Percentiles rank a stretch among this genome's conserved stretches.
Conservation (phyloP, 2,888 invertebrate genomes). For the Microchrysa polita region DNA sequence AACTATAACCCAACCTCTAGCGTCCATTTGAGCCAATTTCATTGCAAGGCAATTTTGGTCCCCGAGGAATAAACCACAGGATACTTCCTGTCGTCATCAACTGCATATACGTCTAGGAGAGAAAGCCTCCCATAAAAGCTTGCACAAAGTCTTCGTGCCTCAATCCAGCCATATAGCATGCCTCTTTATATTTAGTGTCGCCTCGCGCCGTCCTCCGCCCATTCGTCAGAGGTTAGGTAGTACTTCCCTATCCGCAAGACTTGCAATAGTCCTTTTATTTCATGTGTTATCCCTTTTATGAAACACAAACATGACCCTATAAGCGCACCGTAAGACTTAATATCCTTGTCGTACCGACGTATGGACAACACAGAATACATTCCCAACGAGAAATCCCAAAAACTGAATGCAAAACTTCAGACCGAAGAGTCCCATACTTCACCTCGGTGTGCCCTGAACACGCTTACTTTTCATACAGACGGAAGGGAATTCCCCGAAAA, state of each 20-base stretch:
- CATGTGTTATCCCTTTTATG: slow-evolving; percentile 50
- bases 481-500: slow-evolving; percentile 50
- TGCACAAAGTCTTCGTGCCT: slow-evolving; percentile 17
- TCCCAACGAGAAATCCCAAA: slow-evolving; percentile 8
- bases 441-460: slow-evolving; percentile 13
- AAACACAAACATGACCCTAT: slow-evolving; percentile 46
- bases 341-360: slow-evolving; percentile 39
- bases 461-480: slow-evolving; percentile 45
- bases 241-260: slow-evolving; percentile 12
- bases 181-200: background rate
- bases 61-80: slow-evolving; percentile 18
- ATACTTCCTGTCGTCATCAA: slow-evolving; percentile 24
- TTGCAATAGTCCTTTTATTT: slow-evolving; percentile 42
- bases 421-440: background rate
- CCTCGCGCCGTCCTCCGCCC: background rate
- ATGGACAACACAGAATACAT: slow-evolving; percentile 40
- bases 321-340: slow-evolving; percentile 42
- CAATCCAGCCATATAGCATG: slow-evolving; percentile 1
- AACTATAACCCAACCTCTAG: slow-evolving; percentile 8
- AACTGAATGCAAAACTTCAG: slow-evolving; percentile 19
- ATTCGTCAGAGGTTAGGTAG: background rate
- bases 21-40: background rate
- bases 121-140: slow-evolving; percentile 23
- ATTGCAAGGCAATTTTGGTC: slow-evolving; percentile 17
- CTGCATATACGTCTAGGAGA: background rate